Percentiles rank a stretch among this genome's conserved stretches.
Evolutionary conservation across 2,113 vertebrate genomes (phyloP).

Genomic region (Vidua chalybeata): DNA sequence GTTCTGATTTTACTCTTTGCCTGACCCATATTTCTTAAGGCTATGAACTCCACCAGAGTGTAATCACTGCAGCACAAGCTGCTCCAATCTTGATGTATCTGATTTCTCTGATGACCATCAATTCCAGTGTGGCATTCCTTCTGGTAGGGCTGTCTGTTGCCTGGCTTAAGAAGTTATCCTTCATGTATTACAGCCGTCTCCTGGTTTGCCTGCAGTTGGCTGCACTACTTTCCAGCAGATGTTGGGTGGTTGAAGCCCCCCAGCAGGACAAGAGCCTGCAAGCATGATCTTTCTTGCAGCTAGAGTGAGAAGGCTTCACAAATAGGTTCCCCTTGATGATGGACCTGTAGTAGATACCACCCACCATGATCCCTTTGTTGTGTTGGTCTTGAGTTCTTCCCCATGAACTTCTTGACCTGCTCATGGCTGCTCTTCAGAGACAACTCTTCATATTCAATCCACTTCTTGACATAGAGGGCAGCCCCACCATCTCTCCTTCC

Average conservation of each 20-base stretch:
- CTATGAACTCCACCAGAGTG: neutral
- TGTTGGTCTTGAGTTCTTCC: neutral
- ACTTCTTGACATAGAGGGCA: neutral
- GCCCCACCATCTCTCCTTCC: neutral
- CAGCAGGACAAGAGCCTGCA: neutral
- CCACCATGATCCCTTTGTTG: neutral
- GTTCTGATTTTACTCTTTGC: neutral
- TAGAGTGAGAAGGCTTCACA: neutral
- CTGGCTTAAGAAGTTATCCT: neutral
- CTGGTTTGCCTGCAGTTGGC: neutral
- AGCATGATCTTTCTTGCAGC: fast-evolving
- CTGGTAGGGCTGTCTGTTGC: fast-evolving
- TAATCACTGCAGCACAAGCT: neutral
- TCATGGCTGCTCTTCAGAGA: neutral
- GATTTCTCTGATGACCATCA: neutral
- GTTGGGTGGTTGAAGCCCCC: fast-evolving
- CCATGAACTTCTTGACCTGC: neutral
- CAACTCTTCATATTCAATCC: neutral
- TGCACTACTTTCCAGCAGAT: neutral
- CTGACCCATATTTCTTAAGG: neutral
- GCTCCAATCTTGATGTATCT: neutral
- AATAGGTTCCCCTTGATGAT: neutral
- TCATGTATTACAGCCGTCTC: neutral
- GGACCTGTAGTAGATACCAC: too few species aligned
- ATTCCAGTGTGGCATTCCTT: too few species aligned